A percentile compares a stretch with the other conserved stretches of the same genome.
These are phyloP conservation scores for Dastarcus helophoroides DNA, from an alignment of 2,888 invertebrate species.

Conservation along the genomic window DNA sequence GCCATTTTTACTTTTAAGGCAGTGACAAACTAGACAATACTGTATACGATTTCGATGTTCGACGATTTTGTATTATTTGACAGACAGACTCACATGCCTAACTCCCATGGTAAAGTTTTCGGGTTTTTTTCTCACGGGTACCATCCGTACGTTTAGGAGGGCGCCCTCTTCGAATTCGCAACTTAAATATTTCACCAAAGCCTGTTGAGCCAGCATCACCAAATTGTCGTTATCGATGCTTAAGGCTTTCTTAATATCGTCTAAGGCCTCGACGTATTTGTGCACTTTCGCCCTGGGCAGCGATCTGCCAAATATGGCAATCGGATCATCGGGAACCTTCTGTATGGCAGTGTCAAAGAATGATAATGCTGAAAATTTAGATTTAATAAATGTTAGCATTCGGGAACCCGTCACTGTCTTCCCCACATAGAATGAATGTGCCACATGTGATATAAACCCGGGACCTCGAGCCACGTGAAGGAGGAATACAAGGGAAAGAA, in stretches of 20 bases:
- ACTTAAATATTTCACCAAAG: conserved; percentile 29
- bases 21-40: too few species aligned
- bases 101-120: conserved; percentile 33
- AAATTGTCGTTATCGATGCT: conserved; percentile 27
- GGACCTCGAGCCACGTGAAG: too few species aligned
- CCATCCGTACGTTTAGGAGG: conserved; percentile 27
- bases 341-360: too few species aligned
- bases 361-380: too few species aligned
- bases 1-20: too few species aligned
- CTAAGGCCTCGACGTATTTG: conserved; percentile 42
- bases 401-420: too few species aligned
- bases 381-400: too few species aligned
- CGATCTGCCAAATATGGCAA: conserved; percentile 44
- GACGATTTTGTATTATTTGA: too few species aligned
- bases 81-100: conserved; percentile 29
- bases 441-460: too few species aligned
- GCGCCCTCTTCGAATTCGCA: conserved; percentile 35
- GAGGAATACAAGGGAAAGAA: too few species aligned
- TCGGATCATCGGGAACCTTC: conserved; percentile 37
- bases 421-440: too few species aligned
- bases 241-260: conserved; percentile 40
- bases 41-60: too few species aligned
- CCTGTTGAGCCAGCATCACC: conserved; percentile 27
- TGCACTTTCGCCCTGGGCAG: conserved; percentile 43
- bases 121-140: conserved; percentile 30